Conservation (phyloP, 2,888 invertebrate species). For the Synergus gifuensis region DNA sequence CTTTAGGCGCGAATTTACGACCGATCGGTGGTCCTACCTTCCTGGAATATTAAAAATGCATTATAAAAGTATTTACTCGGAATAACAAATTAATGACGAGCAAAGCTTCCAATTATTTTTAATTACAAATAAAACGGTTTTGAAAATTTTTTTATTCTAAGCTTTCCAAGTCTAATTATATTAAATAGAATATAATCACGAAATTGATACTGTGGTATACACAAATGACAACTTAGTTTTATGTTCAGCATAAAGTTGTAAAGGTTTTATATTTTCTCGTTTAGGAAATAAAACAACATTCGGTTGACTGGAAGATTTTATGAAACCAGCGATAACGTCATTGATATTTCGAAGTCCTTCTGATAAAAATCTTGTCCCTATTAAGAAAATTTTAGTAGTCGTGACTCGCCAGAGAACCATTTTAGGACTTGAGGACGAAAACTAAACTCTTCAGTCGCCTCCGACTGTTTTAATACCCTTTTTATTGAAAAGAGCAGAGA, state of each 20-base stretch:
- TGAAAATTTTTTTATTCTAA: not conserved
- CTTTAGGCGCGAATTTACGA: constrained; percentile 45
- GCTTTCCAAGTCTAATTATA: too few relatives aligned
- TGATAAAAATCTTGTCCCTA: constrained; percentile 53
- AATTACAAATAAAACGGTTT: not conserved
- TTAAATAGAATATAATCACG: too few relatives aligned
- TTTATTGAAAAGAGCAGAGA: not conserved
- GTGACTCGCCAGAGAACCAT: not conserved
- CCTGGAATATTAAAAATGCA: constrained; percentile 21
- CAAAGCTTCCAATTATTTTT: constrained; percentile 18
- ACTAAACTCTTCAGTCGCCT: constrained; percentile 4
- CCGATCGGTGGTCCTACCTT: constrained; percentile 4
- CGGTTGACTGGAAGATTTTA: constrained; percentile 18
- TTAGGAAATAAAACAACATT: not conserved
- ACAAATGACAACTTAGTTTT: too few relatives aligned
- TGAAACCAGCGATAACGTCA: constrained; percentile 62
- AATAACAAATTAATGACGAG: not conserved
- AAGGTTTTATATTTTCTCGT: not conserved
- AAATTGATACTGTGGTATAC: too few relatives aligned
- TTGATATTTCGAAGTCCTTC: constrained; percentile 57
- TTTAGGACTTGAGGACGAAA: not conserved
- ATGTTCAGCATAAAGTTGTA: too few relatives aligned
- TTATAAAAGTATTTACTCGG: not conserved
- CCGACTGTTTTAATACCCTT: not conserved
- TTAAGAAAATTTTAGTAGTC: not conserved